Conservation (phyloP, 2,797 vertebrate genomes). For the Thamnophis elegans region DNA sequence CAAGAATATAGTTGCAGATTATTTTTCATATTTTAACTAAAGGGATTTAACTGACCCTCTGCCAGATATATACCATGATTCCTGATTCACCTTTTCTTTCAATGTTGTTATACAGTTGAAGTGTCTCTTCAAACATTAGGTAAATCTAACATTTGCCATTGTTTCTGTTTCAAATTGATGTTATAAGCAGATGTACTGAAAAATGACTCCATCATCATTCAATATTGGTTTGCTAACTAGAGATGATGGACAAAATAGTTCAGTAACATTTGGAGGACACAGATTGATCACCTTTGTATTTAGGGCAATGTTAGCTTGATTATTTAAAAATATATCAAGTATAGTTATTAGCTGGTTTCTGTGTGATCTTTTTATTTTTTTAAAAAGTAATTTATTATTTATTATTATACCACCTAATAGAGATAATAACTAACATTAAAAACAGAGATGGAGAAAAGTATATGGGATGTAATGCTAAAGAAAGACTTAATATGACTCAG, state of each 20-base stretch:
- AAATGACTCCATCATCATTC: neutral
- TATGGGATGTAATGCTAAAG: neutral
- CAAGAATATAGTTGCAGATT: conserved; percentile 30
- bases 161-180: neutral
- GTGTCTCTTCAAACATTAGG: neutral
- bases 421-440: neutral
- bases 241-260: neutral
- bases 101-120: conserved; percentile 23
- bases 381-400: neutral
- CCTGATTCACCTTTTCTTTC: neutral
- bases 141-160: neutral
- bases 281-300: neutral
- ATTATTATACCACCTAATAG: neutral
- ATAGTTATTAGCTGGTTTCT: neutral
- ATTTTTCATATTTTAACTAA: neutral
- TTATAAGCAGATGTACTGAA: neutral
- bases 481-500: neutral
- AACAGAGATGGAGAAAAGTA: neutral
- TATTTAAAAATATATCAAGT: neutral
- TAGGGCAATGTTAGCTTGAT: neutral
- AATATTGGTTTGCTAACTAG: neutral
- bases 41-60: conserved; percentile 7
- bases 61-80: neutral
- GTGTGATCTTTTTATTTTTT: neutral
- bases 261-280: neutral